These are phyloP conservation scores for Hypena proboscidalis DNA, from an alignment of 2,888 invertebrate species.

Conservation along the genomic window DNA sequence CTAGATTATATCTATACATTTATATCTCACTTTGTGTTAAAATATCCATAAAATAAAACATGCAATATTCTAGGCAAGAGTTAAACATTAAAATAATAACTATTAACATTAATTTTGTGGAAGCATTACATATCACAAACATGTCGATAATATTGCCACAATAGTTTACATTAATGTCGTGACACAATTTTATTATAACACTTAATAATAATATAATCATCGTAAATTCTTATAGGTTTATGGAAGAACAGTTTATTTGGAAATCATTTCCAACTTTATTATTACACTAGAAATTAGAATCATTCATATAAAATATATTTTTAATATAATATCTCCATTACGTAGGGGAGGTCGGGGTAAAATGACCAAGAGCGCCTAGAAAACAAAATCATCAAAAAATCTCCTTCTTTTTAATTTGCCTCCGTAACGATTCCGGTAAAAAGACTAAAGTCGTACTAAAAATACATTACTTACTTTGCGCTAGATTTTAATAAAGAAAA, in stretches of 20 bases:
- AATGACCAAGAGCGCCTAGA: too few relatives aligned
- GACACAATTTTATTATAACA: slow-evolving; percentile 9
- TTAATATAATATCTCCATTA: too few relatives aligned
- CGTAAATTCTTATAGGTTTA: slow-evolving; percentile 18
- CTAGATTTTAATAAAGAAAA: too few relatives aligned
- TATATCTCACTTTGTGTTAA: slow-evolving; percentile 55
- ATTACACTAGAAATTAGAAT: neutral
- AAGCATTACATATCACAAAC: slow-evolving; percentile 61
- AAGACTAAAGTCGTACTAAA: neutral
- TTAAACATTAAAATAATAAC: slow-evolving; percentile 37
- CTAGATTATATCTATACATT: slow-evolving; percentile 53
- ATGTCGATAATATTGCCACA: slow-evolving; percentile 51
- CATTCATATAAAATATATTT: too few relatives aligned
- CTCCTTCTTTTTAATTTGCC: too few relatives aligned
- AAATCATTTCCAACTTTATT: slow-evolving; percentile 1
- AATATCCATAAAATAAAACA: slow-evolving; percentile 42
- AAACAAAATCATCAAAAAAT: too few relatives aligned
- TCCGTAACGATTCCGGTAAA: too few relatives aligned
- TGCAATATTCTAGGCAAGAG: slow-evolving; percentile 54
- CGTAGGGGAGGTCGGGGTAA: too few relatives aligned
- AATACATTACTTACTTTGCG: too few relatives aligned
- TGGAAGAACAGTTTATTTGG: slow-evolving; percentile 52
- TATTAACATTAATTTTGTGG: slow-evolving; percentile 41
- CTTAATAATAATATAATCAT: neutral
- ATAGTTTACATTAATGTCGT: slow-evolving; percentile 23